These are phyloP conservation scores for Stegodyphus dumicola DNA, from an alignment of 1,140 invertebrate species.

Conservation along the genomic window DNA sequence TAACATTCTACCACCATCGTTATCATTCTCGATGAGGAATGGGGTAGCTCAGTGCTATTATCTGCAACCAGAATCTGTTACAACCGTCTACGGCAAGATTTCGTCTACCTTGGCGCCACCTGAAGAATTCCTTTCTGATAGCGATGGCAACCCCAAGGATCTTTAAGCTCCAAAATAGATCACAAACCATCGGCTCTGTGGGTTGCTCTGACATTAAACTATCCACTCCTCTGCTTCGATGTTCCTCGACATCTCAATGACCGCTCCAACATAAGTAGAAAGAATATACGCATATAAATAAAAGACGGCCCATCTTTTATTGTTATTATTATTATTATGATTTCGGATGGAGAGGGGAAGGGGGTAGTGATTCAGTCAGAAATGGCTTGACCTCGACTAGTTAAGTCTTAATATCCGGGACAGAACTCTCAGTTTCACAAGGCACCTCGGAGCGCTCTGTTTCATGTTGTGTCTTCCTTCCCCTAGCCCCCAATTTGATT, in stretches of 20 bases:
- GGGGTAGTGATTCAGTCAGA: background rate
- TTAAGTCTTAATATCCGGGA: conserved; percentile 46
- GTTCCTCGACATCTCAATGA: background rate
- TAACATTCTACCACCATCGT: no score
- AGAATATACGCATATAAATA: background rate
- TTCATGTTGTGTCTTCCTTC: no score
- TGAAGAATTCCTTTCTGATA: no score
- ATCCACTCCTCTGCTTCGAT: background rate
- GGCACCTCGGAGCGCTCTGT: no score
- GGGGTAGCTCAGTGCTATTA: no score
- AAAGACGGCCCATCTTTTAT: background rate
- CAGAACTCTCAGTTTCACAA: no score
- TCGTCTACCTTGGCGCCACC: no score
- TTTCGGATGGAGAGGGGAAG: background rate
- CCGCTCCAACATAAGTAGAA: background rate
- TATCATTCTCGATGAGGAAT: no score
- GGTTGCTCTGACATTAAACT: background rate
- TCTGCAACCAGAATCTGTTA: no score
- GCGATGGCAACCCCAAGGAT: background rate
- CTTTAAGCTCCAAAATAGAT: conserved; percentile 30
- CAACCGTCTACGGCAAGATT: no score
- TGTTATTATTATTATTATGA: no score
- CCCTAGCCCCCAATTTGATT: no score
- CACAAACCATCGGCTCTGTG: background rate
- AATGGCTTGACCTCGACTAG: background rate